phyloP scores from a whole-genome alignment of 2,113 vertebrate species.

The Mionectes macconnelli region DNA sequence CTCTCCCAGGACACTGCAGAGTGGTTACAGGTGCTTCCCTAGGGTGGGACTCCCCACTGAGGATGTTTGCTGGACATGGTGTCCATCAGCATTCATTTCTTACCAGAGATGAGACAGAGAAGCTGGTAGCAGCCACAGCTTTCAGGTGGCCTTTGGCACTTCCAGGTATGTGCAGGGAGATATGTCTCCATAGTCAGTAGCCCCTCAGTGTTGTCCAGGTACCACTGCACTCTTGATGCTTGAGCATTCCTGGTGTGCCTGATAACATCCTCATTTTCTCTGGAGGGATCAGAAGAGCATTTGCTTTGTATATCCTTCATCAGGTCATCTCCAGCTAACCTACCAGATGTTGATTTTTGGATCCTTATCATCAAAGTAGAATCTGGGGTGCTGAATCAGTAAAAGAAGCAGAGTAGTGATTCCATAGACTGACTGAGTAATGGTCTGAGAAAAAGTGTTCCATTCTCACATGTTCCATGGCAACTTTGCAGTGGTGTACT shows the following conservation, averaged over 20 bases:
- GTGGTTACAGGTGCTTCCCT: background rate
- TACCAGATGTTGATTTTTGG: background rate
- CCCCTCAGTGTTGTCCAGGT: background rate
- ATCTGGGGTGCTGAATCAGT: background rate
- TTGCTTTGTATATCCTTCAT: background rate
- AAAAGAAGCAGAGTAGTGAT: background rate
- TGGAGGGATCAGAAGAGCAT: background rate
- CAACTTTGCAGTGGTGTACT: background rate
- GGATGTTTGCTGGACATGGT: accelerated
- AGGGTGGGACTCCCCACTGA: accelerated
- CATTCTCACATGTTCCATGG: background rate
- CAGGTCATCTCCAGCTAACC: background rate
- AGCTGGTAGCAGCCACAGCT: background rate
- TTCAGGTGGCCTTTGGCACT: background rate
- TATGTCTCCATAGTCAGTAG: background rate
- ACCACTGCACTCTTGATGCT: background rate
- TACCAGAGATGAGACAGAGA: background rate
- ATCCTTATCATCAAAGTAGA: background rate
- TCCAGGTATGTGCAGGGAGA: background rate
- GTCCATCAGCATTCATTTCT: background rate
- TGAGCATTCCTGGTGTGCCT: background rate
- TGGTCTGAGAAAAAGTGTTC: background rate
- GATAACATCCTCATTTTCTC: background rate
- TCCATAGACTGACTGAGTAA: background rate
- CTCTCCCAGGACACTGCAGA: background rate